These are phyloP conservation scores for Catharus fuscescens DNA, from an alignment of 2,113 vertebrate genomes.

Conservation along the genomic window DNA sequence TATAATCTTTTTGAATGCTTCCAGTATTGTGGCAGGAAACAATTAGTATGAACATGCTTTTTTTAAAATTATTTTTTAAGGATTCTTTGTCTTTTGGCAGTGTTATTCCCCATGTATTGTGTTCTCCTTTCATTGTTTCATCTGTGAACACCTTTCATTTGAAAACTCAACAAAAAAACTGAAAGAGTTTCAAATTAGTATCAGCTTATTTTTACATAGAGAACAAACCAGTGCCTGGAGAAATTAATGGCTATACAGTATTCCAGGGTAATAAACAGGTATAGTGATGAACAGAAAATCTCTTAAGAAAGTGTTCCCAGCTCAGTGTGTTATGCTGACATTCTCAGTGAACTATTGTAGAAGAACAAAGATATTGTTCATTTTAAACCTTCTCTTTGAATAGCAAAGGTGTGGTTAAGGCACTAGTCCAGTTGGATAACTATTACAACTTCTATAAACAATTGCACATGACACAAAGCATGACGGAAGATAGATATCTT, in stretches of 20 bases:
- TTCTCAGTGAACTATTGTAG: conserved; percentile 40
- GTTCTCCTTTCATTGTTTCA: neutral
- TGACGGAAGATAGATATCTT: conserved; percentile 42
- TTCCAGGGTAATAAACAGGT: conserved; percentile 40
- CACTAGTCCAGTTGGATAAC: conserved; percentile 47
- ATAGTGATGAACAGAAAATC: neutral
- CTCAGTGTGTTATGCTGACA: conserved; percentile 53
- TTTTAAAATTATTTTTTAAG: neutral
- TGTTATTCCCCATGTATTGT: neutral
- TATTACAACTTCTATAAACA: conserved; percentile 56
- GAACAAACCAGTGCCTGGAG: neutral
- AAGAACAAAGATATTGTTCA: conserved; percentile 43
- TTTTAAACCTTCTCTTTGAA: conserved; percentile 47
- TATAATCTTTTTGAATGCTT: neutral
- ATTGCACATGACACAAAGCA: conserved; percentile 44
- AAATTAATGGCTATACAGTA: neutral
- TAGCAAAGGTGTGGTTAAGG: conserved; percentile 53
- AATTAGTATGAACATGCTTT: neutral
- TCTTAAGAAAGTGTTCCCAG: conserved; percentile 49
- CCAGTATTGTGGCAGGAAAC: neutral
- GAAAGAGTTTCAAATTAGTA: neutral
- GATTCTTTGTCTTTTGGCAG: neutral
- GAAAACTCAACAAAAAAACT: neutral
- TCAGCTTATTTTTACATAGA: neutral
- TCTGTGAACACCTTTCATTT: neutral